Evolutionary conservation across 2,888 invertebrate species (phyloP), one percentile per base, ranked within the genome.

Genomic region (Folsomia manolachei): DNA sequence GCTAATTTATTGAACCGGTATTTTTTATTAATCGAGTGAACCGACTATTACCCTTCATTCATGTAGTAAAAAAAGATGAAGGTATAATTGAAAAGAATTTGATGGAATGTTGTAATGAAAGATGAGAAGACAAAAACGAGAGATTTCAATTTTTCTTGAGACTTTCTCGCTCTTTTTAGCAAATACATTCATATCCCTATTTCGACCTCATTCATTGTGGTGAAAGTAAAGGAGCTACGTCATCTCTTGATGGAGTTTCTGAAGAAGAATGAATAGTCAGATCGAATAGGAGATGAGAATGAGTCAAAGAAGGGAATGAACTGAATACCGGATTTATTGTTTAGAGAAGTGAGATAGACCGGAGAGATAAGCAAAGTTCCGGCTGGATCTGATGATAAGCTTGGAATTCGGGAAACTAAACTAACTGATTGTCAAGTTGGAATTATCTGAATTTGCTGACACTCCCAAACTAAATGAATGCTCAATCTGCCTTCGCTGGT

Each of bases 371-470:
- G 53, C n/a, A n/a, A 63, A 77, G 75, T 77, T 77, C 77, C 77
- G 77, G 77, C 77, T 72, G 77, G 75, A 72, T 77, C 75, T 69
- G 71, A 69, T 71, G 77, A 74, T 74, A 75, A 74, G 69, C 64
- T 74, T 62, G 67, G 63, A 52, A 66, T 66, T 66, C 65, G n/a
- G 56, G 51, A 18, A 51, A 39, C 39, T 39, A 64, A 64, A n/a
- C 27, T 24, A 66, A 66, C 39, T 66, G 52, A 52, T 27, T 66
- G 52, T 62, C 62, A 62, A 62, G n/a, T 60, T 11, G 19, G 69
- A 63, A 63, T 70, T 69, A 56, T 56, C 56, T 14, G 56, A 56
- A 56, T 56, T 56, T 56, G 56, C 56, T 56, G 56, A 56, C 56
- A 56, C 56, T 56, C 21, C 23, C 7, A 63, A 63, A 63, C 18